Base-by-base conservation (phyloP, 2,797 vertebrate genomes). In the Ceryle rudis region DNA sequence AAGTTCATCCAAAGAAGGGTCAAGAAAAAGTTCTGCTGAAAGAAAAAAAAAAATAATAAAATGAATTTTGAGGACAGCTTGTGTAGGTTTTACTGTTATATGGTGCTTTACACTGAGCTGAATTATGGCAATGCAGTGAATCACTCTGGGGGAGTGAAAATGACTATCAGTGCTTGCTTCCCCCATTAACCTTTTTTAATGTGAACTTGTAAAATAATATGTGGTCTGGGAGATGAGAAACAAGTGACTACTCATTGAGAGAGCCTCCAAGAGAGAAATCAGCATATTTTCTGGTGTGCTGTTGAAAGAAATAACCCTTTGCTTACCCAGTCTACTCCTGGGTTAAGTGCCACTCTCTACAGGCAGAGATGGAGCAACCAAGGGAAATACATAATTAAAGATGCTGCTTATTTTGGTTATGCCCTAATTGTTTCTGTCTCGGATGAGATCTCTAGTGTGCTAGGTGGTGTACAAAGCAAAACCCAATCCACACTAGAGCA, bases 121-220 rank as follows among this genome's bases (percentile, higher is more conserved):
- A 77, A 57, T 86, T 81, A 85, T 5, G 21, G 60, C 71, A 90
- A 19, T 28, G 58, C 52, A 52, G 54, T 71, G 81, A 88, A 70
- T 91, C 64, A 61, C 69, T 78, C 58, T 28, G 72, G 64, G 47
- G 86, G 82, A 93, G 75, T 89, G 82, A 88, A 96, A 94, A 93
- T 69, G 57, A 75, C 54, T 69, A 91, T 67, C 94, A 83, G 57
- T 41, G 49, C 71, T 91, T 94, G 61, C 80, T 97, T 86, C 82
- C 60, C 62, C 61, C 61, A 81, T 95, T 95, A 95, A 93, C 93
- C 92, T 96, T 91, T 87, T 71, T 77, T 84, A 91, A 95, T 65
- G 60, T 80, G 92, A 81, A 57, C 84, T 83, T 94, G 55, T 90
- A 88, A 97, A 94, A 87, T 83, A 93, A 81, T 90, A 81, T 77